Percentiles rank a stretch among this genome's conserved stretches.
These are phyloP conservation scores for Drosophila ambigua DNA, from an alignment of 1,140 invertebrate species.

Conservation along the genomic window DNA sequence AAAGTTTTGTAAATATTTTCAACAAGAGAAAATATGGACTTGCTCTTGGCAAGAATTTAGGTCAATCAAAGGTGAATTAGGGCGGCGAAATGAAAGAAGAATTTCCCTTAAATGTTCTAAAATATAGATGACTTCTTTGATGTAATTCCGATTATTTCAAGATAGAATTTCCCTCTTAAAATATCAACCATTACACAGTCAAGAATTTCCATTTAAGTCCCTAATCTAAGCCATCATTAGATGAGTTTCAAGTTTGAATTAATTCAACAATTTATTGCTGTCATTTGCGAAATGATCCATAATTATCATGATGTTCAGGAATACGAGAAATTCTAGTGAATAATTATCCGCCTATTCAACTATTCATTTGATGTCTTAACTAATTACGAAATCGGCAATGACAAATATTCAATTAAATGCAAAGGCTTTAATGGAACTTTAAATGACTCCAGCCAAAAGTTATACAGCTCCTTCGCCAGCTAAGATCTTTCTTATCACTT, in stretches of 20 bases:
- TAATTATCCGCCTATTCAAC: slow-evolving; percentile 37
- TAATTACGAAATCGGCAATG: slow-evolving; percentile 33
- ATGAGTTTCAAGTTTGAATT: slow-evolving; percentile 27
- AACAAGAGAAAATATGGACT: slow-evolving; percentile 1
- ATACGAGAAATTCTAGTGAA: slow-evolving; percentile 8
- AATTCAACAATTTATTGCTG: slow-evolving; percentile 5
- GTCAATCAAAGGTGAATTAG: slow-evolving; percentile 13
- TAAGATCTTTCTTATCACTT: slow-evolving; percentile 35
- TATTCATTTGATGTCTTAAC: slow-evolving; percentile 40
- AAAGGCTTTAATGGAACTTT: slow-evolving; percentile 31
- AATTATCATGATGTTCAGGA: slow-evolving; percentile 20
- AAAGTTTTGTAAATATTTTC: slow-evolving; percentile 49
- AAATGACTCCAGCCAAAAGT: not conserved
- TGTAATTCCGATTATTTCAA: not conserved
- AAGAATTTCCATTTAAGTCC: slow-evolving; percentile 21
- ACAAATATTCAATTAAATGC: slow-evolving; percentile 37
- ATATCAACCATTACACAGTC: not conserved
- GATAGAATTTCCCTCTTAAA: no score
- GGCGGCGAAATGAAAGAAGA: no score
- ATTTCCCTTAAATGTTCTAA: not conserved
- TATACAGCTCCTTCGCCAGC: not conserved
- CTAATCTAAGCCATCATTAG: slow-evolving; percentile 25
- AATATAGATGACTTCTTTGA: not conserved
- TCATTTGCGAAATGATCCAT: slow-evolving; percentile 41
- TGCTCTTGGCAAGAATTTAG: slow-evolving; percentile 14